Evolutionary conservation across 2,113 vertebrate genomes (phyloP).

Genomic region (Nettapus auritus): DNA sequence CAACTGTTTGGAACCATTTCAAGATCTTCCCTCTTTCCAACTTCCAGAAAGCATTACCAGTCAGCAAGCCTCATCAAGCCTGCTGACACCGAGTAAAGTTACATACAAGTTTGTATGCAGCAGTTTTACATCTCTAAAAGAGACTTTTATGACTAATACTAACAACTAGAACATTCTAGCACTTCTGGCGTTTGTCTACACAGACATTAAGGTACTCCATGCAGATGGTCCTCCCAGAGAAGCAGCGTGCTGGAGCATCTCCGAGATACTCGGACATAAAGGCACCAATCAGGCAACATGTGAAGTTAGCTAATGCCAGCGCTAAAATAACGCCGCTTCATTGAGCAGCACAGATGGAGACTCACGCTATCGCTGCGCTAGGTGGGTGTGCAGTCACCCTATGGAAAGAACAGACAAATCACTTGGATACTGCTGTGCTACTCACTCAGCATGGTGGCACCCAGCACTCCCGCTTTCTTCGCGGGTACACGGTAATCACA

Average conservation of each 20-base stretch:
- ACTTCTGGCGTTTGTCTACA: slow-evolving; percentile 21
- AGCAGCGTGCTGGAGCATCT: not conserved
- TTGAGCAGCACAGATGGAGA: slow-evolving; percentile 41
- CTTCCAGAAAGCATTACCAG: not conserved
- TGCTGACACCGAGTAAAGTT: not conserved
- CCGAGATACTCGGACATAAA: not conserved
- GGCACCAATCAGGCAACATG: not conserved
- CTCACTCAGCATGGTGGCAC: not conserved
- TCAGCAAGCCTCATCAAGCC: not conserved
- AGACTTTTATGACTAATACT: not conserved
- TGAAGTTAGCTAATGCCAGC: not conserved
- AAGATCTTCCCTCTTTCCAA: not conserved
- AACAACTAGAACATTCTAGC: not conserved
- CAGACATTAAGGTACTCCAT: not conserved
- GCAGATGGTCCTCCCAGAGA: slow-evolving; percentile 44
- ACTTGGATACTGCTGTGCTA: not conserved
- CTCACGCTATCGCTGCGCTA: not conserved
- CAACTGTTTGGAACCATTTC: not conserved
- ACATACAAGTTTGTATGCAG: not conserved
- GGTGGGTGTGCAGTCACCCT: slow-evolving; percentile 25
- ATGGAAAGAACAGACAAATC: slow-evolving; percentile 7
- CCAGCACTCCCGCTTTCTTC: fast-evolving
- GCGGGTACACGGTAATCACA: not conserved
- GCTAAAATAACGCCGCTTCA: not conserved
- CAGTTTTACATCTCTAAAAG: not conserved